Evolutionary conservation across 2,797 vertebrate species (phyloP).

Genomic region (Enteromius afrohamiltoni): DNA sequence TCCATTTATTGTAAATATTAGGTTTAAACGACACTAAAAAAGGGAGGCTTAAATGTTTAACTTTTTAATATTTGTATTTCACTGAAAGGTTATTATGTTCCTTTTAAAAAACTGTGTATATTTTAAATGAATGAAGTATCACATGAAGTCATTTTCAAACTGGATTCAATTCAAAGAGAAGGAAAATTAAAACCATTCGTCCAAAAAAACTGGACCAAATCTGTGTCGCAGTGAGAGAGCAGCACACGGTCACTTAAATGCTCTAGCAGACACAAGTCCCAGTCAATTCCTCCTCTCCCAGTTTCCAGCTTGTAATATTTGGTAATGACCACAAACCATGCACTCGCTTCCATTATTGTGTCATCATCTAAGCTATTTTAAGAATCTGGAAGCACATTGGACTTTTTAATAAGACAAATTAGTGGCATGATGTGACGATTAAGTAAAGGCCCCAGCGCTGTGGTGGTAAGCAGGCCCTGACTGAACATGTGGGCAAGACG

Average conservation of each 20-base stretch:
- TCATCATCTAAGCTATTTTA: constrained; percentile 67
- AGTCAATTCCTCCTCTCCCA: constrained; percentile 60
- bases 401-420: constrained; percentile 73
- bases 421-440: constrained; percentile 61
- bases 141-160: background rate
- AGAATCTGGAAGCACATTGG: constrained; percentile 56
- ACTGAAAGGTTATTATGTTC: background rate
- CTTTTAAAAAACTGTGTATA: background rate
- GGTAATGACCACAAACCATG: constrained; percentile 66
- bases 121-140: background rate
- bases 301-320: constrained; percentile 60
- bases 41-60: background rate
- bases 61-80: background rate
- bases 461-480: constrained; percentile 53
- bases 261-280: constrained; percentile 60
- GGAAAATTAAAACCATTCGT: constrained; percentile 38
- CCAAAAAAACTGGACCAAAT: constrained; percentile 49
- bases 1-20: background rate
- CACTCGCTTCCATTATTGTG: constrained; percentile 57
- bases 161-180: constrained; percentile 27
- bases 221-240: constrained; percentile 13
- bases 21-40: background rate
- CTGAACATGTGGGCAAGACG: constrained; percentile 58
- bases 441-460: constrained; percentile 57
- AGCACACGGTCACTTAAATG: constrained; percentile 52